A percentile compares a stretch with the other conserved stretches of the same genome.
Evolutionary conservation across 2,113 vertebrate species (phyloP).

Genomic region (Dipodomys stephensi): DNA sequence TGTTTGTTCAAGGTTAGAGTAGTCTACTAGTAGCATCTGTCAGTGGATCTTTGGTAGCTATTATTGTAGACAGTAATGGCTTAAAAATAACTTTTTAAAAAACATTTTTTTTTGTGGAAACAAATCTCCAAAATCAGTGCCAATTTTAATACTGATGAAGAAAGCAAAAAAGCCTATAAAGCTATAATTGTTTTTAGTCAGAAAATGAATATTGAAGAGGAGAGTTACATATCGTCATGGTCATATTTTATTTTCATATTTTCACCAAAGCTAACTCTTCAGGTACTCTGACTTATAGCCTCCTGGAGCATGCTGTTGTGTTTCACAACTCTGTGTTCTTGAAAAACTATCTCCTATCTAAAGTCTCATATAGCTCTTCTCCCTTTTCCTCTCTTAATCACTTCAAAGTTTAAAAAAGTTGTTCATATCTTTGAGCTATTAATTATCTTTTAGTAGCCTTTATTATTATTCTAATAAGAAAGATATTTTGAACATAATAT

Average conservation of each 20-base stretch:
- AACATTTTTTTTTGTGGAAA: background rate
- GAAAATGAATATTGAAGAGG: slow-evolving; percentile 22
- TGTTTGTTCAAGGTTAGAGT: slow-evolving; percentile 15
- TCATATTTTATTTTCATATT: slow-evolving; percentile 20
- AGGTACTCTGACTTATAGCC: background rate
- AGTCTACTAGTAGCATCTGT: background rate
- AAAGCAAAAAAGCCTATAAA: background rate
- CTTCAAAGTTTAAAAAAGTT: background rate
- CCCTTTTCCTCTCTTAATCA: slow-evolving; percentile 1
- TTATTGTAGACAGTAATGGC: background rate
- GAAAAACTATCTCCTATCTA: slow-evolving; percentile 23
- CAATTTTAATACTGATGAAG: background rate
- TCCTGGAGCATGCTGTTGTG: background rate
- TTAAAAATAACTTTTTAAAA: background rate
- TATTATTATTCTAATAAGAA: slow-evolving; percentile 36
- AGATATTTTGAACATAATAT: background rate
- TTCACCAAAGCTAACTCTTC: background rate
- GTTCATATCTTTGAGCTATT: slow-evolving; percentile 2
- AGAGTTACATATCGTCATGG: background rate
- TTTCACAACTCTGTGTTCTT: background rate
- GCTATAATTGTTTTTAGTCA: background rate
- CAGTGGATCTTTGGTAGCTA: background rate
- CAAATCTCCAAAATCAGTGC: background rate
- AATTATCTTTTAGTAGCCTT: slow-evolving; percentile 32
- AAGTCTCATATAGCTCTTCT: background rate